phyloP scores from a whole-genome alignment of 2,113 vertebrate species.

The Myotis brandtii region DNA sequence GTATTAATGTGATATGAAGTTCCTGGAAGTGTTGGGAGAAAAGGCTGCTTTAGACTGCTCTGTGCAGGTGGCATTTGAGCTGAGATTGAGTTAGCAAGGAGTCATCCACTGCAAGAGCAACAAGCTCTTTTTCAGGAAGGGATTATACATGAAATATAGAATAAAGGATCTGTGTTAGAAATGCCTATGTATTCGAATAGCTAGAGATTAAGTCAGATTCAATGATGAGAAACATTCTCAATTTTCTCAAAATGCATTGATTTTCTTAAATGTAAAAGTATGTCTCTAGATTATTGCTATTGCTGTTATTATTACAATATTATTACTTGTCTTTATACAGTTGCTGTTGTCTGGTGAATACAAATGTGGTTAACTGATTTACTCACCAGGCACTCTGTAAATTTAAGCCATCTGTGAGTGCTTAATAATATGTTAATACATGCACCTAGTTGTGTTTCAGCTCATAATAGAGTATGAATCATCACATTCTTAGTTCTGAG shows the following conservation, averaged over 20 bases:
- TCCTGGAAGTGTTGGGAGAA: background rate
- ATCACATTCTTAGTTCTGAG: constrained; percentile 24
- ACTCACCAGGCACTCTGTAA: constrained; percentile 29
- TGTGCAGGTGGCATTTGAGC: background rate
- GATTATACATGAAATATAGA: background rate
- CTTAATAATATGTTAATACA: constrained; percentile 65
- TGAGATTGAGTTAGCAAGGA: background rate
- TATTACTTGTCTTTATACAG: constrained; percentile 11
- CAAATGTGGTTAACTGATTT: constrained; percentile 42
- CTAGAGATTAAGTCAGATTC: background rate
- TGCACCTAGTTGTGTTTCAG: constrained; percentile 8
- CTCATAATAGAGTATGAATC: constrained; percentile 45
- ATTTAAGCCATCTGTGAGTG: constrained; percentile 51
- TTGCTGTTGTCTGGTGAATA: constrained; percentile 33
- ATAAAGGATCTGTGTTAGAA: constrained; percentile 36
- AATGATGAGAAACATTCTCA: constrained; percentile 16
- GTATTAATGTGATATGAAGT: background rate
- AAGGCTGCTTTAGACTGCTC: background rate
- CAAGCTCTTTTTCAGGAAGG: background rate
- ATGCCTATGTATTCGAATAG: background rate
- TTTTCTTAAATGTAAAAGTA: constrained; percentile 44
- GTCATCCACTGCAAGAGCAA: background rate
- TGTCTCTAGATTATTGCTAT: constrained; percentile 44
- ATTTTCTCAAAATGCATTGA: constrained; percentile 59
- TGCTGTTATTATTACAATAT: constrained; percentile 3